Percentiles rank a stretch among this genome's conserved stretches.
Conservation (phyloP, 2,888 invertebrate genomes). For the Brachylomia viminalis region DNA sequence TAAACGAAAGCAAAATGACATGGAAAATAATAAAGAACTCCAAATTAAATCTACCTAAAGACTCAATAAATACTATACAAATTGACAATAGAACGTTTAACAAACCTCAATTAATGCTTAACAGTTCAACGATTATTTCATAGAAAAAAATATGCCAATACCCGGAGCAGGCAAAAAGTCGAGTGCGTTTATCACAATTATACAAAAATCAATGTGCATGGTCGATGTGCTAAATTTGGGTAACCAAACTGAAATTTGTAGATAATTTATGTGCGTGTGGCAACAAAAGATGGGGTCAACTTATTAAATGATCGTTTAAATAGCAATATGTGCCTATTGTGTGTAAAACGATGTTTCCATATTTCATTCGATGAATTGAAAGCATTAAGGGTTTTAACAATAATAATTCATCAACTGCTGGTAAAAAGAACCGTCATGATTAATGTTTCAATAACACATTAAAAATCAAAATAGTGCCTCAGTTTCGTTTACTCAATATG, state of each 20-base stretch:
- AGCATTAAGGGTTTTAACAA: slow-evolving; percentile 14
- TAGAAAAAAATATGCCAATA: no score
- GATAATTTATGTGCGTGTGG: neutral
- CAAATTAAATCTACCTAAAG: no score
- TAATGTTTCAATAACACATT: slow-evolving; percentile 14
- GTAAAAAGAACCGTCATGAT: slow-evolving; percentile 21
- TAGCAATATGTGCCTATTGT: neutral
- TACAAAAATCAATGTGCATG: no score
- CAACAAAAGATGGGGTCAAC: neutral
- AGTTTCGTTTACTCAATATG: neutral
- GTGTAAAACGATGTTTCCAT: neutral
- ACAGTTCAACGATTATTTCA: no score
- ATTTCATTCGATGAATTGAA: slow-evolving; percentile 3
- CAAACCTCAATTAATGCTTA: no score
- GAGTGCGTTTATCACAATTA: no score
- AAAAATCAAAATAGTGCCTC: neutral
- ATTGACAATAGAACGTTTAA: no score
- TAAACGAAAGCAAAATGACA: no score
- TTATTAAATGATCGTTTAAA: neutral
- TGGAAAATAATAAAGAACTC: no score
- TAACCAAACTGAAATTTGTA: neutral
- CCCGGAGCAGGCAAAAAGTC: no score
- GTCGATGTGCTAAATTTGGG: neutral
- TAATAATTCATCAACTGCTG: neutral
- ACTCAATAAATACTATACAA: no score